phyloP scores from a whole-genome alignment of 1,140 invertebrate species.

The Hyles vespertilio region DNA sequence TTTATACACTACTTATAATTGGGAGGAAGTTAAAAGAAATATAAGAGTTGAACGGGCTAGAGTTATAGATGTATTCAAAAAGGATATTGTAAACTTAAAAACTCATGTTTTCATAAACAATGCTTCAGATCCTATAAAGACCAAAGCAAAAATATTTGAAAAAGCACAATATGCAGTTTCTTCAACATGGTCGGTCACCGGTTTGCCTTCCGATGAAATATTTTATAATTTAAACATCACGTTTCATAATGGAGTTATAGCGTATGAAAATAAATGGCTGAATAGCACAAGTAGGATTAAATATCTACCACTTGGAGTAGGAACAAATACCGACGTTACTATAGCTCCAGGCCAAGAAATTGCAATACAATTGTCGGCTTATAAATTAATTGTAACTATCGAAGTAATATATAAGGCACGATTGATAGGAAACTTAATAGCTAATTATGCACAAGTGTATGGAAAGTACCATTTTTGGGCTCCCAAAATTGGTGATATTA shows the following conservation, averaged over 20 bases:
- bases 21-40: conserved; percentile 34
- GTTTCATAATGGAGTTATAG: conserved; percentile 21
- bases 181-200: conserved; percentile 26
- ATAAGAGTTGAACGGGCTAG: conserved; percentile 25
- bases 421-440: too few species aligned
- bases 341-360: too few species aligned
- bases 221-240: conserved; percentile 28
- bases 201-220: conserved; percentile 32
- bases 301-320: too few species aligned
- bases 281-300: conserved; percentile 13
- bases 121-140: conserved; percentile 21
- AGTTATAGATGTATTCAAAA: conserved; percentile 23
- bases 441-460: too few species aligned
- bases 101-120: conserved; percentile 37
- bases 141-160: conserved; percentile 17
- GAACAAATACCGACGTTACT: too few species aligned
- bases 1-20: conserved; percentile 40
- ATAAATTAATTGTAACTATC: too few species aligned
- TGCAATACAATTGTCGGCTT: too few species aligned
- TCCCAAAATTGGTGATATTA: too few species aligned
- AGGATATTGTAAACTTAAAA: conserved; percentile 31
- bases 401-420: too few species aligned
- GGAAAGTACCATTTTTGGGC: too few species aligned
- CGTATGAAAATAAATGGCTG: conserved; percentile 35
- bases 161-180: conserved; percentile 30